These are phyloP conservation scores for Pseudolaguvia tuberculata DNA, from an alignment of 2,113 vertebrate genomes.

Conservation along the genomic window DNA sequence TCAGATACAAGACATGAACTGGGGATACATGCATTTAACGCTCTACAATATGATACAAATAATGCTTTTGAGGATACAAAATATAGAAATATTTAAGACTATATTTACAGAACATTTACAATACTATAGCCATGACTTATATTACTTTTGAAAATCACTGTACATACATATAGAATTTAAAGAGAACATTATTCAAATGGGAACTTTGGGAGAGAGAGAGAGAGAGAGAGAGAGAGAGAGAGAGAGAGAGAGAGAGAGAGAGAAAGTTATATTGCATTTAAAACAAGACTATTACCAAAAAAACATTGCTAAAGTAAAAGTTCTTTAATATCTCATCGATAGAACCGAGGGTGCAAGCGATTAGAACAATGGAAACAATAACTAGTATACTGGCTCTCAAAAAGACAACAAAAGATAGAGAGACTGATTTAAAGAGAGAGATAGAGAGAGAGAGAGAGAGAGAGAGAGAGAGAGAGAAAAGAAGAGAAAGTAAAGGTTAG, in stretches of 20 bases:
- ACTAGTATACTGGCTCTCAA: slow-evolving; percentile 33
- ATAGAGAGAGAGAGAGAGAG: too few relatives aligned
- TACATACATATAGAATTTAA: slow-evolving; percentile 69
- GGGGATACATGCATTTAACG: slow-evolving; percentile 75
- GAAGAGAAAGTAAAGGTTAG: slow-evolving; percentile 4
- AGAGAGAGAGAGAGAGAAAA: too few relatives aligned
- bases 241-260: too few relatives aligned
- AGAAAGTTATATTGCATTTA: slow-evolving; percentile 72
- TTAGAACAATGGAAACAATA: slow-evolving; percentile 66
- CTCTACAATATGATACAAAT: slow-evolving; percentile 73
- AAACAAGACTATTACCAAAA: slow-evolving; percentile 73
- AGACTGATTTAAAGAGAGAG: slow-evolving; percentile 25
- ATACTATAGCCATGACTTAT: slow-evolving; percentile 70
- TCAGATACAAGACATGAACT: slow-evolving; percentile 75
- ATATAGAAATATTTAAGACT: slow-evolving; percentile 98
- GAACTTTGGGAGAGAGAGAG: slow-evolving; percentile 58
- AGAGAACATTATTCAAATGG: slow-evolving; percentile 61
- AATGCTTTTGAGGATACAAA: slow-evolving; percentile 82
- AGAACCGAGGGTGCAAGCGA: slow-evolving; percentile 70
- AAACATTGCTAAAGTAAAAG: slow-evolving; percentile 69
- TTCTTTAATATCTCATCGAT: slow-evolving; percentile 60
- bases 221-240: too few relatives aligned
- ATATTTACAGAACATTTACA: slow-evolving; percentile 98
- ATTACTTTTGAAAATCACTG: slow-evolving; percentile 62
- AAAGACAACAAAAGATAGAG: slow-evolving; percentile 30